phyloP scores from a whole-genome alignment of 2,888 invertebrate genomes.

The Escarpia spicata region DNA sequence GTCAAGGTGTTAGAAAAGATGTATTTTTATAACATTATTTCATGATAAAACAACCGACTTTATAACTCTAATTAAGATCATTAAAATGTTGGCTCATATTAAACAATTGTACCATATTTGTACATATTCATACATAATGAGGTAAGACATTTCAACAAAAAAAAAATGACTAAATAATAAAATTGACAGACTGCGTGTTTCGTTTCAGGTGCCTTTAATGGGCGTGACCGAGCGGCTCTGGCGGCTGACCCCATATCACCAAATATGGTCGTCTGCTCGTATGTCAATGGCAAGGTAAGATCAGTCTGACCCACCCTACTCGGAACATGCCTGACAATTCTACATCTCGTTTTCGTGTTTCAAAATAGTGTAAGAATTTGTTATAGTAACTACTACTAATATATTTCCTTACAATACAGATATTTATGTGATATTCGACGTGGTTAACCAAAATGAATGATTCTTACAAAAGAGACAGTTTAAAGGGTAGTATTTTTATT shows the following conservation, averaged over 20 bases:
- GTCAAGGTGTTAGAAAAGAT: no score
- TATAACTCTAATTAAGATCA: no score
- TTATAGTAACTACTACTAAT: no score
- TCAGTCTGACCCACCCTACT: background rate
- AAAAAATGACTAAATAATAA: background rate
- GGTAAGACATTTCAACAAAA: background rate
- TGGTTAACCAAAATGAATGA: no score
- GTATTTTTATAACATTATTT: no score
- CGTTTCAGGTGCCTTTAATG: slow-evolving; percentile 62
- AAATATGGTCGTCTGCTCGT: slow-evolving; percentile 67
- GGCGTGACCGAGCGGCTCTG: slow-evolving; percentile 66
- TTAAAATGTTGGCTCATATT: background rate
- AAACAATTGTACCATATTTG: background rate
- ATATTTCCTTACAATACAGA: no score
- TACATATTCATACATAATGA: no score
- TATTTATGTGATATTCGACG: no score
- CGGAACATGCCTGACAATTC: background rate
- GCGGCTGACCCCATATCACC: slow-evolving; percentile 67
- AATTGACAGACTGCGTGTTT: background rate
- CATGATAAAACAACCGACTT: no score
- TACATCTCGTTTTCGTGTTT: background rate
- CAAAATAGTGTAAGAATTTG: no score
- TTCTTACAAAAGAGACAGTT: no score
- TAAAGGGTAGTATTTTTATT: background rate
- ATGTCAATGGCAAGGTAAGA: slow-evolving; percentile 66